Evolutionary conservation across 2,888 invertebrate species (phyloP), one percentile per base, ranked within the genome.

Genomic region (Oxytorus armatus): DNA sequence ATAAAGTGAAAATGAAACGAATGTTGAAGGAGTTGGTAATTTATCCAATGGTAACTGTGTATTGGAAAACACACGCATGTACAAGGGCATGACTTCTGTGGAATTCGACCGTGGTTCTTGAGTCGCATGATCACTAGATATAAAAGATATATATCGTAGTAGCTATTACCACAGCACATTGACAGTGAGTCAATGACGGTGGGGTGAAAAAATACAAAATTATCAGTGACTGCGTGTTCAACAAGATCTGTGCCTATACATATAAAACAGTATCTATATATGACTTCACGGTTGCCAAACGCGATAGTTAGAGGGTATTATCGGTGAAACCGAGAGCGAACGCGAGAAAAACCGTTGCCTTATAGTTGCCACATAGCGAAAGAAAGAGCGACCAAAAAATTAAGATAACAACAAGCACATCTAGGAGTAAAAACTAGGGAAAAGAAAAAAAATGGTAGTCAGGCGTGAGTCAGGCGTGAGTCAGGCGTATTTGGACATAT

Each of bases 291-390:
- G 57, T 80, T 80, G 77, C 73, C 77, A 80, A 80, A 80, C 77
- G 33, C 61, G 33, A 73, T 65, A 73, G 76, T 80, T 80, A 80
- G 80, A 73, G 77, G 51, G 51, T 33, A 80, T 80, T 80, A 80
- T 73, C 68, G 73, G 63, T 73, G 63, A 73, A 69, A 77, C 77
- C 51, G 73, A 80, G 68, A 73, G 73, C 63, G 42, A 75, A 70
- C 59, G 49, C 33, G 63, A 51, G 76, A 77, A 68, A n/a, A n/a
- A 80, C 63, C 72, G 68, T 51, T 69, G 75, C 16, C 66, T 63
- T 68, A 63, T 44, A 49, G 77, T 80, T 80, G 77, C 80, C 33
- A 77, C 80, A 77, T 65, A 66, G 65, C 39, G 49, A 69, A 63
- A 73, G 68, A 77, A 63, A 33, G 29, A 73, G 69, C 33, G 23